Conservation (phyloP, 2,888 invertebrate genomes). For the Dione vanillae region DNA sequence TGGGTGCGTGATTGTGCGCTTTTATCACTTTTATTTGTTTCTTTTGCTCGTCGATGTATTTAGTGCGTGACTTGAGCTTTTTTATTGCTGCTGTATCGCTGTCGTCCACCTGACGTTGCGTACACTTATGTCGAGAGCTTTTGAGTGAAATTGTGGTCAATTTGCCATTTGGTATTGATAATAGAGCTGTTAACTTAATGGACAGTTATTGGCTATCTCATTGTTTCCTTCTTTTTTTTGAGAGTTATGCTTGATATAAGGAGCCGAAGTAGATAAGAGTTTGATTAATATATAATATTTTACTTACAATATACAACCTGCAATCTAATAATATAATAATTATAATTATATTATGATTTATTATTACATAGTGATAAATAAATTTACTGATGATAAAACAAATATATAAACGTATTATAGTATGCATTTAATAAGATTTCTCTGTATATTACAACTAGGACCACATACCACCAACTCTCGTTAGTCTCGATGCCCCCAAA, state of each 20-base stretch:
- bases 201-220: background rate
- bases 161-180: constrained; percentile 20
- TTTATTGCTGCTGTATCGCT: constrained; percentile 73
- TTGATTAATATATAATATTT: too few species aligned
- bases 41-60: constrained; percentile 77
- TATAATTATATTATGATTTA: too few species aligned
- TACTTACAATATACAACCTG: too few species aligned
- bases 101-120: constrained; percentile 63
- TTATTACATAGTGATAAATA: too few species aligned
- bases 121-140: constrained; percentile 9
- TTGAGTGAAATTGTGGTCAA: constrained; percentile 62
- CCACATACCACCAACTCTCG: constrained; percentile 15
- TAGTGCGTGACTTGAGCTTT: constrained; percentile 79
- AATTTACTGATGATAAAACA: too few species aligned
- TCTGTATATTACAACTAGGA: background rate
- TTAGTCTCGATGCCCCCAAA: constrained; percentile 41
- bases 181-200: constrained; percentile 9
- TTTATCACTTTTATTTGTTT: constrained; percentile 79
- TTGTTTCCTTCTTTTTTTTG: background rate
- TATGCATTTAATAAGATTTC: background rate
- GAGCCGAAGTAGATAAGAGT: too few species aligned
- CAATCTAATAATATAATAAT: too few species aligned
- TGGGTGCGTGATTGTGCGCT: constrained; percentile 80
- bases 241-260: background rate
- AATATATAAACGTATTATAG: background rate